Percentiles rank a stretch among this genome's conserved stretches.
Evolutionary conservation across 2,113 vertebrate species (phyloP).

Genomic region (Python bivittatus): DNA sequence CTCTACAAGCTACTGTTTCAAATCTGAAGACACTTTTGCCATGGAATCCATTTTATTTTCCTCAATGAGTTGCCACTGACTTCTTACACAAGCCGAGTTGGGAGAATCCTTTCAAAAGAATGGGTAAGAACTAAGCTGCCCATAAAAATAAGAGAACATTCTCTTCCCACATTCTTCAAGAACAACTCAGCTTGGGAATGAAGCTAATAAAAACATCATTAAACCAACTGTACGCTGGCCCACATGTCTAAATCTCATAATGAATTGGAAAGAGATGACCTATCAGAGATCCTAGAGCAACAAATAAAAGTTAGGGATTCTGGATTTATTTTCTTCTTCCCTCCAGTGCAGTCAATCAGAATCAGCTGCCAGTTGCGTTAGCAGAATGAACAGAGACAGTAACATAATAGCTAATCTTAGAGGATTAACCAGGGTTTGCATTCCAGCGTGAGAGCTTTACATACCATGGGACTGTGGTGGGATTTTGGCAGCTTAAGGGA

Average conservation of each 20-base stretch:
- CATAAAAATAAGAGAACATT: background rate
- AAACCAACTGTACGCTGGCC: background rate
- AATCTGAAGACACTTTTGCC: slow-evolving; percentile 44
- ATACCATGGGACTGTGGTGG: background rate
- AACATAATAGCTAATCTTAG: background rate
- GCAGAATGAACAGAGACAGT: background rate
- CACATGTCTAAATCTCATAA: background rate
- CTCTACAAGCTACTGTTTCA: slow-evolving; percentile 38
- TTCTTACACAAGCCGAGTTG: slow-evolving; percentile 28
- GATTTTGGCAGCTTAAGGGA: background rate
- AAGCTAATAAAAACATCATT: background rate
- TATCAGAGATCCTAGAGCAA: background rate
- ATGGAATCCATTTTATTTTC: slow-evolving; percentile 33
- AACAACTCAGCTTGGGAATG: background rate
- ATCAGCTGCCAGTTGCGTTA: background rate
- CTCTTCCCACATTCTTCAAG: background rate
- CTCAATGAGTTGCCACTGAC: slow-evolving; percentile 38
- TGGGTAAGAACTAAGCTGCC: background rate
- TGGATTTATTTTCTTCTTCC: slow-evolving; percentile 61
- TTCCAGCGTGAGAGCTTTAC: background rate
- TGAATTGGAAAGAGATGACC: background rate
- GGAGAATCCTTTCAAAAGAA: slow-evolving; percentile 10
- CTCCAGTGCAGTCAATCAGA: background rate
- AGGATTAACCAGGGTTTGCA: background rate
- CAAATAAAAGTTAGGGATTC: slow-evolving; percentile 24